Base-by-base conservation (phyloP, 2,888 invertebrate species). In the Ichneumon xanthorius region DNA sequence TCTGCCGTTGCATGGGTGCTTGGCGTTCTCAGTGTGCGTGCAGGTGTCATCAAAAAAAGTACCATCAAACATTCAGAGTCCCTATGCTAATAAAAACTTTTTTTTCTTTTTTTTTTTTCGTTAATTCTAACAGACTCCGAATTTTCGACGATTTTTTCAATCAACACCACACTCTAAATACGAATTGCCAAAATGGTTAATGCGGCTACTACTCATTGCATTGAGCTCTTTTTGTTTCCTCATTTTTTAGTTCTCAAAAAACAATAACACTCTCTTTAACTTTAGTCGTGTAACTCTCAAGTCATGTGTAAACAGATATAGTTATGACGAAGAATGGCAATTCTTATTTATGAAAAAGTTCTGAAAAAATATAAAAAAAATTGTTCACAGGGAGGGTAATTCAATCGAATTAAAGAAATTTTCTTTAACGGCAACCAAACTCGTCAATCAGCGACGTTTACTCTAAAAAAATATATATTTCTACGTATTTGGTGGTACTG, bases 161-260 rank as follows among this genome's bases (percentile, higher is more conserved):
- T 73, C 5, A 71, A 67, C 82, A 86, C 80, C 86, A 88, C 85
- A 85, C 73, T 86, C 84, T 91, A 93, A 92, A 92, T 91, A 92
- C 86, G 90, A 92, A 92, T 92, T 92, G 91, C 90, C 91, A 91
- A 89, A 89, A 79, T 78, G 82, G 87, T 89, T 89, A 90, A 88
- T 90, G 83, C 88, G 87, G 87, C 88, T 86, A 88, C 61, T 77
- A 88, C 88, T 85, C 80, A 63, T 67, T 82, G 80, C 85, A 88
- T 40, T 90, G 89, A 90, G 89, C 78, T 88, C 87, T 83, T 53
- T n/a, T 14, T 16, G 19, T 19, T 19, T 58, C 58, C 67, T 16
- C 19, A 50, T 55, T 50, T 50, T 45, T 48, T 22, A 30, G 58
- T 6, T 55, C 70, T 79, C n/a, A 40, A n/a, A 71, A 40, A n/a